Evolutionary conservation across 2,113 vertebrate species (phyloP), one percentile per base, ranked within the genome.

Genomic region (Alethe diademata): DNA sequence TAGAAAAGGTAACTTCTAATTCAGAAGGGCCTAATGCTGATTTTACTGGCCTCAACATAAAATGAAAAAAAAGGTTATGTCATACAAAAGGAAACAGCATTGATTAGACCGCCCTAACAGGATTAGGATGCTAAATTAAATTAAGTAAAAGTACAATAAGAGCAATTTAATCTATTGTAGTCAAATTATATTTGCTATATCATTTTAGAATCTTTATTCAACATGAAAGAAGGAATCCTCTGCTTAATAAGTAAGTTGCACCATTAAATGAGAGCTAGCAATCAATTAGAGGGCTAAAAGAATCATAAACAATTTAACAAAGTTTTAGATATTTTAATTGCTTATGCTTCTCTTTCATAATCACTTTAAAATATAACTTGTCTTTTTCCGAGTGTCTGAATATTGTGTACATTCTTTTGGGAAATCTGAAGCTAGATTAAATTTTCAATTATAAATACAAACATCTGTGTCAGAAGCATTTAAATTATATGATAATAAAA

Each of bases 371-470:
- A 86, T 26, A 48, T 76, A 79, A 90, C 92, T 95, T 91, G n/a
- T 93, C 17, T 78, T 96, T 87, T 95, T 86, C 80, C 22, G 90
- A 90, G 61, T 80, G 65, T 91, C 60, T 86, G 50, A 96, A 45
- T 45, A 65, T 70, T 89, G 53, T 93, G 16, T 38, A 69, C 23
- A 86, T 71, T 93, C 94, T 92, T 84, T 50, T 56, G 92, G 92
- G 91, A 90, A 93, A 96, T 88, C 50, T 82, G 86, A 94, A 97
- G 60, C 40, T 40, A 96, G 93, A 97, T 97, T 97, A 94, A 93
- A 93, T 95, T 97, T 97, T 97, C 95, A 97, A 90, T 97, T 97
- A 96, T 82, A 96, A 93, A 97, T 95, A 94, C 58, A 97, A 97
- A 96, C 94, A 92, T 96, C 94, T 93, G 84, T 85, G 84, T 95